Conservation (phyloP, 1,140 invertebrate genomes). For the Drosophila malerkotliana region DNA sequence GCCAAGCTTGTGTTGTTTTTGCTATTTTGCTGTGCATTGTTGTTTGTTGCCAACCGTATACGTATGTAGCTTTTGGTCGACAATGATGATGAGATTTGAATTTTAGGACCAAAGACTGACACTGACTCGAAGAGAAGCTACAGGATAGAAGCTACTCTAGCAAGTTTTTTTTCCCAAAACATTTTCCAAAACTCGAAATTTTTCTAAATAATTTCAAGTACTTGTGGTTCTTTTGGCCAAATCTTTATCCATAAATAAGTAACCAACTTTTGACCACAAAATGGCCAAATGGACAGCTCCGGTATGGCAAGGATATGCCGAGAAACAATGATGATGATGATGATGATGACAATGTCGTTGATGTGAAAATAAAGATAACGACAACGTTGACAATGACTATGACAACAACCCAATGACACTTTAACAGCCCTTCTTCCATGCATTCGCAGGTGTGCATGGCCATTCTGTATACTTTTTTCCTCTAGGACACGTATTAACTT, state of each 20-base stretch:
- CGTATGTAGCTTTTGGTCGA: conserved; percentile 44
- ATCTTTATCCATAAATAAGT: background rate
- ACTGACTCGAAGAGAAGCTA: background rate
- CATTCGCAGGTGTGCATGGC: conserved; percentile 56
- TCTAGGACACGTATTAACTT: conserved; percentile 18
- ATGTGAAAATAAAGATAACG: conserved; percentile 80
- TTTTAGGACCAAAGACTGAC: background rate
- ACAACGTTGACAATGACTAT: conserved; percentile 81
- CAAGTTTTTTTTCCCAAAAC: too few species aligned
- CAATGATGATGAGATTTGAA: conserved; percentile 66
- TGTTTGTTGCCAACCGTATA: conserved; percentile 35
- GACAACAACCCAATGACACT: conserved; percentile 79
- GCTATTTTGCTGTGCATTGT: conserved; percentile 36
- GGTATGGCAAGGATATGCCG: conserved; percentile 25
- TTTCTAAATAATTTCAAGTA: too few species aligned
- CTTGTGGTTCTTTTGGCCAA: background rate
- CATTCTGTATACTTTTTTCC: conserved; percentile 5
- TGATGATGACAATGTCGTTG: conserved; percentile 80
- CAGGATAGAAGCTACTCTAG: too few species aligned
- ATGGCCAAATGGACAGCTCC: conserved; percentile 8
- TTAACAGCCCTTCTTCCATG: conserved; percentile 67
- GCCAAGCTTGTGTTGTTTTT: conserved; percentile 46
- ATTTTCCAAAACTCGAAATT: too few species aligned
- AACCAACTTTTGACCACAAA: background rate
- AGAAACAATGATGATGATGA: conserved; percentile 36